Percentiles rank a stretch among this genome's conserved stretches.
phyloP scores from a whole-genome alignment of 2,113 vertebrate species.

The Larimichthys polyactis region DNA sequence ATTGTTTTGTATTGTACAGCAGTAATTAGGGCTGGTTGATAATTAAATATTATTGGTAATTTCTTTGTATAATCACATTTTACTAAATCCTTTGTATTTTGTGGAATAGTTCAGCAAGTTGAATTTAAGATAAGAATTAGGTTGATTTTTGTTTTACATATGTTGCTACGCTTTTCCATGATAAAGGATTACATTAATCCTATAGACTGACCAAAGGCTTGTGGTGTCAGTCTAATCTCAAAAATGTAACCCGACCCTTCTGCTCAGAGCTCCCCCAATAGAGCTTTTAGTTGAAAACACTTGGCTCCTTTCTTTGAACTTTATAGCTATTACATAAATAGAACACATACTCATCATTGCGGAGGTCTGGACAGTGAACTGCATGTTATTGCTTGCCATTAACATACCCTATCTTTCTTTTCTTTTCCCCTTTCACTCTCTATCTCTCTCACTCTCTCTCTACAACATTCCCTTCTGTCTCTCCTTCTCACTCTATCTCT shows the following conservation, averaged over 20 bases:
- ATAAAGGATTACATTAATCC: slow-evolving; percentile 20
- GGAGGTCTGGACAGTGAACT: slow-evolving; percentile 55
- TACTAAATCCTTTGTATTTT: neutral
- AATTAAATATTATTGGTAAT: neutral
- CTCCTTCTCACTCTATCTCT: slow-evolving; percentile 48
- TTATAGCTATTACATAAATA: slow-evolving; percentile 52
- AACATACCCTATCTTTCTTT: slow-evolving; percentile 46
- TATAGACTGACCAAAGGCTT: slow-evolving; percentile 8
- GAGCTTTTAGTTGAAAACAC: slow-evolving; percentile 47
- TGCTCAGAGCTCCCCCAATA: slow-evolving; percentile 39
- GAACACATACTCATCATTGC: slow-evolving; percentile 58
- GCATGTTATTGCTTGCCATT: slow-evolving; percentile 74
- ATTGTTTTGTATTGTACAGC: neutral
- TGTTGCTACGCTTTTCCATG: slow-evolving; percentile 21
- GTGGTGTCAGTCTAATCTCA: slow-evolving; percentile 4
- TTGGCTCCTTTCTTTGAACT: slow-evolving; percentile 55
- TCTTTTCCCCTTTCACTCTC: slow-evolving; percentile 5
- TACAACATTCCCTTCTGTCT: slow-evolving; percentile 48
- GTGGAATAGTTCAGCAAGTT: neutral
- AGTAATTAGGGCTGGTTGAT: neutral
- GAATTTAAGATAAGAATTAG: too few relatives aligned
- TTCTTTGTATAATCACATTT: too few relatives aligned
- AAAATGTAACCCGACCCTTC: slow-evolving; percentile 27
- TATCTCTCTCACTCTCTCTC: slow-evolving; percentile 20
- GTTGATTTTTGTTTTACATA: neutral